Percentiles rank a stretch among this genome's conserved stretches.
Evolutionary conservation across 2,888 invertebrate genomes (phyloP).

Genomic region (Ennomos erosarius): DNA sequence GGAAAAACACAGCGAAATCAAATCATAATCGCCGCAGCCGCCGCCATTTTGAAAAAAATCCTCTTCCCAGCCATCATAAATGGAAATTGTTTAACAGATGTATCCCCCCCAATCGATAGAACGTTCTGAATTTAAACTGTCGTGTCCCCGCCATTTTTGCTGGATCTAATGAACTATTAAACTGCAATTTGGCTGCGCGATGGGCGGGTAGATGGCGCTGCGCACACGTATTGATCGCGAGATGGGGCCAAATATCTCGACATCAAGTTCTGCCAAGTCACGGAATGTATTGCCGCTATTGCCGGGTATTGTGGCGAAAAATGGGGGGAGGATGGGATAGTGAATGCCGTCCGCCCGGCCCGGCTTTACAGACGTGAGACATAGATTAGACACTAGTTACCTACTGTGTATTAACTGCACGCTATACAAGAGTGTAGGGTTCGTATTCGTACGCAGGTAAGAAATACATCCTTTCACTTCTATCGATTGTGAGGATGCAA

Average conservation of each 20-base stretch:
- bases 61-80: conserved; percentile 29
- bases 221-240: conserved; percentile 83
- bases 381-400: too few species aligned
- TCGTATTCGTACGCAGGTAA: conserved; percentile 16
- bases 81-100: conserved; percentile 43
- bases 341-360: conserved; percentile 53
- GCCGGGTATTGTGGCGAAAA: conserved; percentile 83
- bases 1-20: background rate
- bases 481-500: conserved; percentile 37
- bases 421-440: conserved; percentile 14
- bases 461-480: conserved; percentile 6
- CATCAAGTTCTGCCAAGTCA: conserved; percentile 83
- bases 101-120: conserved; percentile 72
- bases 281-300: conserved; percentile 84
- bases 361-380: conserved; percentile 49
- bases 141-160: conserved; percentile 82
- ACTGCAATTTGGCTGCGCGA: conserved; percentile 84
- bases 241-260: conserved; percentile 73
- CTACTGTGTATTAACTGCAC: background rate
- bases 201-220: conserved; percentile 77
- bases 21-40: conserved; percentile 4
- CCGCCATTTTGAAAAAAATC: conserved; percentile 24
- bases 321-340: conserved; percentile 74
- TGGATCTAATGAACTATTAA: conserved; percentile 85
- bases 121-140: conserved; percentile 81